Percentiles rank a stretch among this genome's conserved stretches.
Conservation (phyloP, 2,797 vertebrate genomes). For the Anguilla megastoma region DNA sequence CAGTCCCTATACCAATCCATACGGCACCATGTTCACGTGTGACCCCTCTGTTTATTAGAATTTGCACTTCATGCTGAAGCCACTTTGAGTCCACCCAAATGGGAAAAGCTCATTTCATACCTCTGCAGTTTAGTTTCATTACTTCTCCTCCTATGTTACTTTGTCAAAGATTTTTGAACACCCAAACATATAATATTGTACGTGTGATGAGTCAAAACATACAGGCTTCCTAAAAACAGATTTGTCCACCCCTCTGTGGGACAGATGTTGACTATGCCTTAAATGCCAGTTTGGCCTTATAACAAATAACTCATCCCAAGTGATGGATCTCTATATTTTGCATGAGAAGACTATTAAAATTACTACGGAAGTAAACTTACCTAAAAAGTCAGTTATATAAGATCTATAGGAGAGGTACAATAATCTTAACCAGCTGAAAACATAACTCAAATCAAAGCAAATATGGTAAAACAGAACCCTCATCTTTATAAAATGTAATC, state of each 20-base stretch:
- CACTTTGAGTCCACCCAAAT: too few relatives aligned
- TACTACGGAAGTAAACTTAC: neutral
- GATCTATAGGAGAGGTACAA: neutral
- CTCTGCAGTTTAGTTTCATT: neutral
- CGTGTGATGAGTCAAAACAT: neutral
- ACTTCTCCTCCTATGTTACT: neutral
- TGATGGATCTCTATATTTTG: neutral
- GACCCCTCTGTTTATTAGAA: too few relatives aligned
- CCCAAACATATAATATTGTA: neutral
- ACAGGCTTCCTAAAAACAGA: too few relatives aligned
- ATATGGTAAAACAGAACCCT: neutral
- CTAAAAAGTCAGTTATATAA: neutral
- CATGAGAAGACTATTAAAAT: neutral
- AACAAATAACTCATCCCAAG: neutral
- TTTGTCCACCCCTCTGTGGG: too few relatives aligned
- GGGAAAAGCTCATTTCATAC: too few relatives aligned
- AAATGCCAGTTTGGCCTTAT: neutral
- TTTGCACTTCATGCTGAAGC: too few relatives aligned
- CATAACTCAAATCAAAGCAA: neutral
- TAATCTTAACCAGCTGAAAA: constrained; percentile 10
- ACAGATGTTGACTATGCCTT: neutral
- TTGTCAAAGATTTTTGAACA: neutral
- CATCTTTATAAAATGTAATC: neutral
- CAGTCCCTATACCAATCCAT: too few relatives aligned
- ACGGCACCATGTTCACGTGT: too few relatives aligned